Conservation (phyloP, 2,888 invertebrate species). For the Macaria notata region DNA sequence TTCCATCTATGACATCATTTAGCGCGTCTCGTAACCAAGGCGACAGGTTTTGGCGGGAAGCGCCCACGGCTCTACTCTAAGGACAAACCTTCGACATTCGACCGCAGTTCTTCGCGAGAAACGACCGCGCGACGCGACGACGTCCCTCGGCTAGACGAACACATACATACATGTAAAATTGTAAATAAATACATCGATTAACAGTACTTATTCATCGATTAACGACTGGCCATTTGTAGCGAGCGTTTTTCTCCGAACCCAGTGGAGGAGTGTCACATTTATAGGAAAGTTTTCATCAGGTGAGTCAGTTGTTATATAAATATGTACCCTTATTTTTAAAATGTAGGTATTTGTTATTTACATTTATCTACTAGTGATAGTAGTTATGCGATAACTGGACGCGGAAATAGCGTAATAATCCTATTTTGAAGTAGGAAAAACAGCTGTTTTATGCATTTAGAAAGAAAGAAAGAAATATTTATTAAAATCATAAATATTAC, state of each 20-base stretch:
- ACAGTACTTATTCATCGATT: neutral
- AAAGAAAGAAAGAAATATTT: no score
- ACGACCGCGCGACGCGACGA: slow-evolving; percentile 68
- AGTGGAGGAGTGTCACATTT: slow-evolving; percentile 9
- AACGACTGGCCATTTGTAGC: slow-evolving; percentile 12
- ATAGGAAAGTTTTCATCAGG: slow-evolving; percentile 8
- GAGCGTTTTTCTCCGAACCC: slow-evolving; percentile 11
- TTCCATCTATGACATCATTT: slow-evolving; percentile 28
- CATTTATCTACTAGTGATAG: no score
- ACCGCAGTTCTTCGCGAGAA: slow-evolving; percentile 79
- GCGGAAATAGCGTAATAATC: no score
- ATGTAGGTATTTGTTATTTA: no score
- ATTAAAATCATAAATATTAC: no score
- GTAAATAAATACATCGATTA: slow-evolving; percentile 17
- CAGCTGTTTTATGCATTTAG: no score
- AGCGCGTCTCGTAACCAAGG: slow-evolving; percentile 62
- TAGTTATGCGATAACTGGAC: no score
- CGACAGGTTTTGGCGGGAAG: slow-evolving; percentile 76
- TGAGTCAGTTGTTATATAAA: slow-evolving; percentile 5
- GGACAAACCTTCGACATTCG: slow-evolving; percentile 57
- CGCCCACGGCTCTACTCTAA: slow-evolving; percentile 49
- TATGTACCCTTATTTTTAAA: no score
- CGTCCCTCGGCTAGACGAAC: slow-evolving; percentile 72
- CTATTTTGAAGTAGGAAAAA: no score
- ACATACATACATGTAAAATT: slow-evolving; percentile 32